Evolutionary conservation across 1,140 invertebrate genomes (phyloP), one percentile per base, ranked within the genome.

Genomic region (Penaeus vannamei): DNA sequence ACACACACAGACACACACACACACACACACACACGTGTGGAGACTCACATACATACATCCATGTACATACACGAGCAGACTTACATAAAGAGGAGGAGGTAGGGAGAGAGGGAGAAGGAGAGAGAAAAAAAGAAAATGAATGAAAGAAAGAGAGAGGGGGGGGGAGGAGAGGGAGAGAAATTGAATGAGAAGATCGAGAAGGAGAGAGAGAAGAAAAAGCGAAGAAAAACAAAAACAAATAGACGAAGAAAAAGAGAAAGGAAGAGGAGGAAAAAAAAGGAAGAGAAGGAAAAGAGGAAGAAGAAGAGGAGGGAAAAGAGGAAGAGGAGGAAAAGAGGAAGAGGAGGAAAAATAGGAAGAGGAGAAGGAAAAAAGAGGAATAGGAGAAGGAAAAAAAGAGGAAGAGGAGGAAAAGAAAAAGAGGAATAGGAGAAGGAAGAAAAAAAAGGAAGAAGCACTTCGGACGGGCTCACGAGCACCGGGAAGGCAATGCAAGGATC

Each of bases 131-230:
- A 2, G 20, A 8, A 53, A 23, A 53, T 12, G 42, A 53, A 23
- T 23, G 46, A 59, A 23, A 29, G 79, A 81, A 26, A 53, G 79
- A 81, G 42, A 53, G 79, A 81, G 79, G 60, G 79, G 53, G 77
- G n/a, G 32, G 19, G 76, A 4, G 10, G 19, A 1, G 10, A 29
- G 26, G 42, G 53, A 0, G 19, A 12, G 79, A 2, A 84, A n/a
- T 5, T 14, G 26, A 46, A 19, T 1, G 32, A 29, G 20, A 42
- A 53, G 19, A 29, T 32, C 1, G 62, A 85, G 36, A 20, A 53
- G n/a, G 84, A 53, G 32, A 42, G 64, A 22, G 81, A 84, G 60
- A 22, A 3, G 22, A 14, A 36, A 22, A 12, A 2, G 3, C 17
- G 29, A 32, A 64, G 22, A 61, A 23, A 20, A 23, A 19, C 32